A percentile compares a stretch with the other conserved stretches of the same genome.
Conservation (phyloP, 2,888 invertebrate genomes). For the Drosophila meridionalis region DNA sequence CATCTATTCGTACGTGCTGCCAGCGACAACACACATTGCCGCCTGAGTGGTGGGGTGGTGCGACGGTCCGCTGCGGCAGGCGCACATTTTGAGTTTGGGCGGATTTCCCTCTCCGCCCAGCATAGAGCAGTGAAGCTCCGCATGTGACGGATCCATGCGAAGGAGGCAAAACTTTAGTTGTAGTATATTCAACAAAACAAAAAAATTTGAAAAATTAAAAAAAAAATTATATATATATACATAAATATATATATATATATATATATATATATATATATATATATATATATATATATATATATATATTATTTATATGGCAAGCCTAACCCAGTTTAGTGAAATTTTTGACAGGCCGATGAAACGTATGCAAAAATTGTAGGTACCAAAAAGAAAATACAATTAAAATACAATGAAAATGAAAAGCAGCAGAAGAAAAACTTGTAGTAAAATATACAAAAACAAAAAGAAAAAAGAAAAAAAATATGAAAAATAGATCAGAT, state of each 20-base stretch:
- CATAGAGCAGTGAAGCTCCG: conserved; percentile 64
- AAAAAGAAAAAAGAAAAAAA: conserved; percentile 29
- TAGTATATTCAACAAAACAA: conserved; percentile 48
- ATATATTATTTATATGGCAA: conserved; percentile 52
- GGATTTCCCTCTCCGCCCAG: conserved; percentile 41
- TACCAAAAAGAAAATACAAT: conserved; percentile 36
- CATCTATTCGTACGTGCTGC: conserved; percentile 84
- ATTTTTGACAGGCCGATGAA: conserved; percentile 69
- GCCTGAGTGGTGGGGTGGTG: conserved; percentile 65
- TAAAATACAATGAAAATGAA: conserved; percentile 22
- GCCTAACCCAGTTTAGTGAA: conserved; percentile 78
- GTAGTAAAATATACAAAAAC: conserved; percentile 76
- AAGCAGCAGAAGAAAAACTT: conserved; percentile 63
- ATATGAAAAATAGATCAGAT: conserved; percentile 52
- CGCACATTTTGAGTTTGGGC: conserved; percentile 67
- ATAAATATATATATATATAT: conserved; percentile 22
- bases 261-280: conserved; percentile 11
- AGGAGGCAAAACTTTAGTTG: conserved; percentile 62
- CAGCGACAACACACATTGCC: conserved; percentile 83
- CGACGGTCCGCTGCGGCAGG: conserved; percentile 30
- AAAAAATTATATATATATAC: conserved; percentile 20
- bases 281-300: conserved; percentile 50
- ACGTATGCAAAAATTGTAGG: conserved; percentile 47
- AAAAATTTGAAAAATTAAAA: conserved; percentile 50
- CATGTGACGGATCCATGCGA: conserved; percentile 73